These are phyloP conservation scores for Megaleporinus macrocephalus DNA, from an alignment of 2,113 vertebrate species.

Conservation along the genomic window DNA sequence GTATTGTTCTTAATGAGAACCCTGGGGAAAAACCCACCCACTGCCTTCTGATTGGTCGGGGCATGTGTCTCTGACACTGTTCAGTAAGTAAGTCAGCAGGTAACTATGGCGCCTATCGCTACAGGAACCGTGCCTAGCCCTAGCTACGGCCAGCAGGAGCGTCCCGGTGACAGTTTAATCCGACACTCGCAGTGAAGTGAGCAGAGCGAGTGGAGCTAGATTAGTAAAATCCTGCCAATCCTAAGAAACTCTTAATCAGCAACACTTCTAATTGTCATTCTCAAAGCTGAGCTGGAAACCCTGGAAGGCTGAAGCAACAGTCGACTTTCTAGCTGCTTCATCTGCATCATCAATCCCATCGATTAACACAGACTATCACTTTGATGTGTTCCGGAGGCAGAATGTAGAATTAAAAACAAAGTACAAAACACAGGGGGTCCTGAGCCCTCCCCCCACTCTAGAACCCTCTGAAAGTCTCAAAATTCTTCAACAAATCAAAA, in stretches of 20 bases:
- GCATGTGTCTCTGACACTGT: slow-evolving; percentile 1
- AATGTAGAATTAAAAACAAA: no score
- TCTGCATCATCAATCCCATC: neutral
- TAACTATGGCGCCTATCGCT: neutral
- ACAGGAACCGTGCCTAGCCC: neutral
- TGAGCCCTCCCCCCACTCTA: no score
- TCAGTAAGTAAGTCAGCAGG: slow-evolving; percentile 7
- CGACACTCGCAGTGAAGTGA: neutral
- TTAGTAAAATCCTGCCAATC: slow-evolving; percentile 9
- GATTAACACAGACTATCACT: neutral
- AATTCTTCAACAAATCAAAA: no score
- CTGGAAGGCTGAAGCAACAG: neutral
- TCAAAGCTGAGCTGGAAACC: neutral
- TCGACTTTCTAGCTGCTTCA: neutral
- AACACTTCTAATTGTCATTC: neutral
- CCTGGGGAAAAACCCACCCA: slow-evolving; percentile 21
- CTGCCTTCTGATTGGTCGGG: neutral
- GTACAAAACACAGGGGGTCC: no score
- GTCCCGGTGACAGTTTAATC: neutral
- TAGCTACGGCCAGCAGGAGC: neutral
- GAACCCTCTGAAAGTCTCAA: no score
- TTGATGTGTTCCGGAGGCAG: neutral
- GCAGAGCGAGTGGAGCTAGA: neutral
- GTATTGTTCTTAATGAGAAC: slow-evolving; percentile 31
- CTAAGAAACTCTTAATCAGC: neutral